Base-by-base conservation (phyloP, 1,140 invertebrate species). In the Cherax destructor region DNA sequence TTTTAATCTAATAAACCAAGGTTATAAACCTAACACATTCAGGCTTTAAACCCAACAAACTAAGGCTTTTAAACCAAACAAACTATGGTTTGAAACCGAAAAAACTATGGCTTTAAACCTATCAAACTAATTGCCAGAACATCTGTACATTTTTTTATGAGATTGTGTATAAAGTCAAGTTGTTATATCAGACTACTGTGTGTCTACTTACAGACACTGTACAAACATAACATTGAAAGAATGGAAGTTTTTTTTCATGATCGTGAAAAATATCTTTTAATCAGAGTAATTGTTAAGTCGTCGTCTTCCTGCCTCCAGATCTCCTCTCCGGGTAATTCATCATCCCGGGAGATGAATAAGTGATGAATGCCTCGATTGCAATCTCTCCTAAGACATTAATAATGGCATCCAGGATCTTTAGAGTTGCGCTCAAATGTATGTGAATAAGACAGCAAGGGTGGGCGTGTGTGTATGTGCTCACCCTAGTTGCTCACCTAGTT, bases 321-420 rank as follows among this genome's bases (percentile, higher is more conserved):
- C 69, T 74, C 69, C 69, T 74, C 18, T 4, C 7, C 24, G 69
- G 7, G 69, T 74, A 74, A 74, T 74, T 74, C 69, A 74, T 74
- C 69, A 74, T 74, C 69, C 69, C 24, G n/a, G 13, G 69, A 9
- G 5, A 74, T 74, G 69, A 74, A 74, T 74, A 74, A 74, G 24
- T 74, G n/a, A 74, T 74, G 69, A 74, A 74, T 74, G 18, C 69
- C n/a, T 21, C 13, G 69, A 74, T 30, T 74, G 18, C 69, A 74
- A 65, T 65, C 61, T 74, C 69, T 74, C 69, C 69, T 74, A 74
- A 74, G 24, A 30, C 24, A 74, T 74, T 24, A 74, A 74, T 74
- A 74, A 74, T 74, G 69, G 18, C n/a, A 74, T 13, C 13, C 21
- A 9, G 11, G 18, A 74, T 74, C 69, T 30, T 74, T 21, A 74